Percentiles rank a stretch among this genome's conserved stretches.
Evolutionary conservation across 2,888 invertebrate genomes (phyloP).

Genomic region (Amphipoea oculea): DNA sequence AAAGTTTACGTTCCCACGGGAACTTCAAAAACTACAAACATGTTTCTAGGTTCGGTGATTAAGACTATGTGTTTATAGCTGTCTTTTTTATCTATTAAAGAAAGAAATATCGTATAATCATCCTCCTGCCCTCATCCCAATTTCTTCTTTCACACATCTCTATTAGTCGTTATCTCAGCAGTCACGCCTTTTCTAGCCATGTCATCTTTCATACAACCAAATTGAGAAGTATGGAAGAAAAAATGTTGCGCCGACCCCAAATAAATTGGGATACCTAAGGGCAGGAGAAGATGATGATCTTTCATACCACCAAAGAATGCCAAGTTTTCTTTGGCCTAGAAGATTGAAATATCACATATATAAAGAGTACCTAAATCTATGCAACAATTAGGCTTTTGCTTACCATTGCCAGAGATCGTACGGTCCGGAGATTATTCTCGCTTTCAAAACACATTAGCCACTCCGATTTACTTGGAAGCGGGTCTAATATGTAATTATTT

Average conservation of each 20-base stretch:
- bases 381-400: conserved; percentile 60
- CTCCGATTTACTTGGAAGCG: conserved; percentile 78
- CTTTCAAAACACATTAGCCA: conserved; percentile 75
- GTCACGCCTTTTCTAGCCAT: not conserved
- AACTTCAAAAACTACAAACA: conserved; percentile 49
- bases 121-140: accelerated
- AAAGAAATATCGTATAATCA: not conserved
- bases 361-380: conserved; percentile 42
- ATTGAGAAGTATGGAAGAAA: not conserved
- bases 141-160: not conserved
- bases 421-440: conserved; percentile 66
- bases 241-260: too few relatives aligned
- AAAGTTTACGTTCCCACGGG: conserved; percentile 56
- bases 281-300: not conserved
- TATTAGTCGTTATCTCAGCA: not conserved
- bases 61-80: conserved; percentile 1
- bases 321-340: conserved; percentile 1
- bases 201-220: not conserved
- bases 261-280: not conserved
- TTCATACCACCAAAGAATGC: not conserved
- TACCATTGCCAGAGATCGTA: conserved; percentile 47
- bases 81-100: not conserved
- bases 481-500: conserved; percentile 83
- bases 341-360: conserved; percentile 33
- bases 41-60: conserved; percentile 22